phyloP scores from a whole-genome alignment of 2,888 invertebrate species.

The Lordiphosa fenestrarum region DNA sequence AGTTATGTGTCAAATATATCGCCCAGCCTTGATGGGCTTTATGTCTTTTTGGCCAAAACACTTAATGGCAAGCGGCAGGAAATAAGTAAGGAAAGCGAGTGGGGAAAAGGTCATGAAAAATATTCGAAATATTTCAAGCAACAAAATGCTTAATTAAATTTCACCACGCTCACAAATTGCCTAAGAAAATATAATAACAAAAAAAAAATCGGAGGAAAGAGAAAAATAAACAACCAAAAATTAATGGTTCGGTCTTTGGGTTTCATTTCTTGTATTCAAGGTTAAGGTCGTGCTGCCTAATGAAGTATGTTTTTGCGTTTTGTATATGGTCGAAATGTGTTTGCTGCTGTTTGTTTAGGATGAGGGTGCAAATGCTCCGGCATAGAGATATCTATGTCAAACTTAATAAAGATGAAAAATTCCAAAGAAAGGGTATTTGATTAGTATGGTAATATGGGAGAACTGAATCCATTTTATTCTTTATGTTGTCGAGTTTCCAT shows the following conservation, averaged over 20 bases:
- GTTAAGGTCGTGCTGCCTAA: not conserved
- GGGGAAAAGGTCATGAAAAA: conserved; percentile 14
- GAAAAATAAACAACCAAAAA: conserved; percentile 30
- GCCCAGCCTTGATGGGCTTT: conserved; percentile 25
- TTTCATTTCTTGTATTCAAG: not conserved
- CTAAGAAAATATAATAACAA: conserved; percentile 4
- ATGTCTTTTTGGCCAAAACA: conserved; percentile 28
- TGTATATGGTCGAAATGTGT: no score
- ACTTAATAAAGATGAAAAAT: no score
- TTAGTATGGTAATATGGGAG: no score
- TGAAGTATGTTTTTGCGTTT: no score
- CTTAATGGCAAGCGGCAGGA: conserved; percentile 21
- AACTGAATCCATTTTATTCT: no score
- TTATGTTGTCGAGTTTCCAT: no score
- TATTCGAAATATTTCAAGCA: conserved; percentile 8
- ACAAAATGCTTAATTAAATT: conserved; percentile 38
- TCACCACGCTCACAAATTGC: conserved; percentile 23
- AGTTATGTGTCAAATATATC: conserved; percentile 45
- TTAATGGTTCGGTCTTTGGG: conserved; percentile 25
- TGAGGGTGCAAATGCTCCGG: no score
- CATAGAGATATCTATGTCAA: no score
- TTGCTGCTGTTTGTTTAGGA: no score
- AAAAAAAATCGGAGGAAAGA: conserved; percentile 9
- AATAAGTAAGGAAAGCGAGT: conserved; percentile 5
- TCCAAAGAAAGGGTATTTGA: no score